Conservation (phyloP, 2,888 invertebrate species). For the Melolontha melolontha region DNA sequence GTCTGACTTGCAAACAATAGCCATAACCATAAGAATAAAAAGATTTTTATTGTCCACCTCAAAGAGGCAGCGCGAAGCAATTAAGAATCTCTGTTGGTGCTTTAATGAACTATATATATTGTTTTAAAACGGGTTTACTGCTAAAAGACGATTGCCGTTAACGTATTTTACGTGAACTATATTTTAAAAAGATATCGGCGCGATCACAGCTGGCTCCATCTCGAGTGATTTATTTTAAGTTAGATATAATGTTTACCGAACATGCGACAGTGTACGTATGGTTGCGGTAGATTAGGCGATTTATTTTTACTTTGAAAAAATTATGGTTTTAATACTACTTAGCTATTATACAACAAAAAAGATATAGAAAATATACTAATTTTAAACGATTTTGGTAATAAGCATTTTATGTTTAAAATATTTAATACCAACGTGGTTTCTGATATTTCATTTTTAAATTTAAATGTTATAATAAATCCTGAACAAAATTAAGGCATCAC, state of each 20-base stretch:
- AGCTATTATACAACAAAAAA: too few species aligned
- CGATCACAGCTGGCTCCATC: slow-evolving; percentile 24
- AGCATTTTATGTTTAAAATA: too few species aligned
- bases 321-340: too few species aligned
- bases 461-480: too few species aligned
- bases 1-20: neutral
- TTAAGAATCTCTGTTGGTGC: slow-evolving; percentile 35
- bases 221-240: slow-evolving; percentile 27
- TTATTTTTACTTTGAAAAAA: neutral
- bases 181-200: slow-evolving; percentile 19
- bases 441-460: too few species aligned
- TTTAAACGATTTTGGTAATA: too few species aligned
- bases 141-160: slow-evolving; percentile 21
- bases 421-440: too few species aligned
- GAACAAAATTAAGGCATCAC: too few species aligned
- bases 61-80: slow-evolving; percentile 25
- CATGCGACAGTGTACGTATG: slow-evolving; percentile 17
- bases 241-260: slow-evolving; percentile 22
- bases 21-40: slow-evolving; percentile 32
- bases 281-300: slow-evolving; percentile 25
- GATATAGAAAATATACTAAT: too few species aligned
- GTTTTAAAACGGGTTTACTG: slow-evolving; percentile 29
- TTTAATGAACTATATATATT: slow-evolving; percentile 37
- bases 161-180: slow-evolving; percentile 28
- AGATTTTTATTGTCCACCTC: slow-evolving; percentile 29